Evolutionary conservation across 23 tunicate genomes (phyloP).

Genomic region (Trididemnum clinides): DNA sequence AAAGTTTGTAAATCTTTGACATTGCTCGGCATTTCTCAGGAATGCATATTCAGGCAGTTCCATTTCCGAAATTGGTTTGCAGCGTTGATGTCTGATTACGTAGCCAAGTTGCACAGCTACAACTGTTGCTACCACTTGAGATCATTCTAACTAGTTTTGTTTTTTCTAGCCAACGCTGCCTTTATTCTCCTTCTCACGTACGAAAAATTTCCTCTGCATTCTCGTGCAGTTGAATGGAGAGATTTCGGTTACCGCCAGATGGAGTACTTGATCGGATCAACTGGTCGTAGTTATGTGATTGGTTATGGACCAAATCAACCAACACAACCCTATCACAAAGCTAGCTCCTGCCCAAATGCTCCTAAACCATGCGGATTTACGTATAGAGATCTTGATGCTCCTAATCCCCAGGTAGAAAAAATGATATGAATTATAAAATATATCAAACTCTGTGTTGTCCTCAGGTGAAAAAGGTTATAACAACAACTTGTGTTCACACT

Average conservation of each 20-base stretch:
- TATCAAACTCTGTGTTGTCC: too few species aligned
- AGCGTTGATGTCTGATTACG: too few species aligned
- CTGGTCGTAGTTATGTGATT: slow-evolving; percentile 70
- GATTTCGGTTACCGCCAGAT: slow-evolving; percentile 65
- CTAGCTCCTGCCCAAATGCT: slow-evolving; percentile 73
- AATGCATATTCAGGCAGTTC: too few species aligned
- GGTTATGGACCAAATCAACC: slow-evolving; percentile 78
- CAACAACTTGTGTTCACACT: too few species aligned
- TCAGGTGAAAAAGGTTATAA: too few species aligned
- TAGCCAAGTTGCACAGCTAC: too few species aligned
- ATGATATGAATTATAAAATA: too few species aligned
- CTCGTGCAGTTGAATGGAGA: slow-evolving; percentile 43
- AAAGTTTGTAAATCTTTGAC: too few species aligned
- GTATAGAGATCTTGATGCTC: slow-evolving; percentile 32
- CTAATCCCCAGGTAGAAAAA: slow-evolving; percentile 75
- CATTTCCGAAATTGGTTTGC: too few species aligned
- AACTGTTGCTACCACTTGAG: too few species aligned
- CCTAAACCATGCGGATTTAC: slow-evolving; percentile 59
- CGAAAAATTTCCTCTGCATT: slow-evolving; percentile 54
- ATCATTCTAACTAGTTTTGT: too few species aligned
- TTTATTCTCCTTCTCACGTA: slow-evolving; percentile 61
- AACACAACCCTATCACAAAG: slow-evolving; percentile 85
- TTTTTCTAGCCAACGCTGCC: slow-evolving; percentile 78
- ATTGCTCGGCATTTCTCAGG: too few species aligned
- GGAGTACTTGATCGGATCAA: slow-evolving; percentile 62